Evolutionary conservation across 2,113 vertebrate species (phyloP).

Genomic region (Cygnus atratus): DNA sequence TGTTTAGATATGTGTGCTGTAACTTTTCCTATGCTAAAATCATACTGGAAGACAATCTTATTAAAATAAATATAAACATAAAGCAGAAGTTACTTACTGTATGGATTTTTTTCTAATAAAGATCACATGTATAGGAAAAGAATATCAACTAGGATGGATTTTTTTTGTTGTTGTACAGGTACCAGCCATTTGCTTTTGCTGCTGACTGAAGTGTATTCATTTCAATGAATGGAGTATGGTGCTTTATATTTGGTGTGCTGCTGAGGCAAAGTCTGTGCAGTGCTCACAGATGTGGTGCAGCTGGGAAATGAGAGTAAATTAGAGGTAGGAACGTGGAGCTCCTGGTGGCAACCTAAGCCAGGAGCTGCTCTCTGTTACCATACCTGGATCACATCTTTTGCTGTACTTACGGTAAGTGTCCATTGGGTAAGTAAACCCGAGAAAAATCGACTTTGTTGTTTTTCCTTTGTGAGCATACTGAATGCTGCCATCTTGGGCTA

Average conservation of each 20-base stretch:
- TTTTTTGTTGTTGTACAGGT: background rate
- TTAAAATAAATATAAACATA: background rate
- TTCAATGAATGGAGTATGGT: background rate
- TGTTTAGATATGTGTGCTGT: background rate
- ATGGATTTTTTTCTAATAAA: background rate
- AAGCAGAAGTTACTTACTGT: background rate
- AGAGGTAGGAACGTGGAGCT: background rate
- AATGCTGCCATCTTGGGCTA: background rate
- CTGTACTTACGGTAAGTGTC: background rate
- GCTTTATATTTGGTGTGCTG: background rate
- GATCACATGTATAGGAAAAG: background rate
- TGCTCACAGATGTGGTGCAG: background rate
- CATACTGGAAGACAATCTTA: background rate
- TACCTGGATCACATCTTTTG: background rate
- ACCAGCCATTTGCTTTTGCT: background rate
- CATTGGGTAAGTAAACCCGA: background rate
- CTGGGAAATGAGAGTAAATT: background rate
- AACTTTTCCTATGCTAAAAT: background rate
- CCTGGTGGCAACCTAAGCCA: background rate
- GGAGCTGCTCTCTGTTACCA: accelerated
- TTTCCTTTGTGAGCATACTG: background rate
- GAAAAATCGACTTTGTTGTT: accelerated
- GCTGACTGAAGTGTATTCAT: background rate
- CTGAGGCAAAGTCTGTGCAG: background rate
- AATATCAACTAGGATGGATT: background rate